Evolutionary conservation across 2,888 invertebrate genomes (phyloP), one percentile per base, ranked within the genome.

Genomic region (Scaptomyza tumidula): DNA sequence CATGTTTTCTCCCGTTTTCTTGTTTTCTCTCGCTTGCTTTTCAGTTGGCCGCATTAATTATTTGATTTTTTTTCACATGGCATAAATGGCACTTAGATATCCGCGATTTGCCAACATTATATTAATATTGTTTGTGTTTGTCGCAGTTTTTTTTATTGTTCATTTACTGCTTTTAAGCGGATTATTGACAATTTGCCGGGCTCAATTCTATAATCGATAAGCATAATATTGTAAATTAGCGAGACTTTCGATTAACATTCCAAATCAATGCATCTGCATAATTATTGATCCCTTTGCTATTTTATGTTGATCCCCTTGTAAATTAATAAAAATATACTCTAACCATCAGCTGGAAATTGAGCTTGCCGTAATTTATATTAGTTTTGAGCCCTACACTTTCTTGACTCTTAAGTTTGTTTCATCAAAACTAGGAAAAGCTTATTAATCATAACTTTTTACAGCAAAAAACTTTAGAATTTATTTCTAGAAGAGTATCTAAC

Each of bases 11-110:
- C 35, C 44, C 46, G 29, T 48, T 7, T 16, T 46, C 54, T 68
- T 59, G 55, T 45, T n/a, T 0, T 13, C 16, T 44, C 45, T 31
- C 52, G 54, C 75, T 81, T 71, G 76, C 71, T 61, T 44, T 81
- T 60, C 65, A 60, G 56, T 37, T 48, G 33, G 63, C 45, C 71
- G 82, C 87, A 83, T 81, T 78, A 85, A 84, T 86, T 74, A 78
- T 86, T 71, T 70, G 65, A 83, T 74, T 71, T 63, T 77, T 68
- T 68, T 61, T 61, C 53, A 52, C 53, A 10, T 33, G 55, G 63
- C 67, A 75, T 73, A 77, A 80, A 75, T 75, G 70, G 53, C 62
- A 54, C 71, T 78, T 68, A 59, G 64, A 65, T 79, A 57, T 54
- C 39, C 33, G 46, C 49, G 72, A 75, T 73, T 76, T 39, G 53